Conservation (phyloP, 2,797 vertebrate species). For the Catamblyrhynchus diadema region DNA sequence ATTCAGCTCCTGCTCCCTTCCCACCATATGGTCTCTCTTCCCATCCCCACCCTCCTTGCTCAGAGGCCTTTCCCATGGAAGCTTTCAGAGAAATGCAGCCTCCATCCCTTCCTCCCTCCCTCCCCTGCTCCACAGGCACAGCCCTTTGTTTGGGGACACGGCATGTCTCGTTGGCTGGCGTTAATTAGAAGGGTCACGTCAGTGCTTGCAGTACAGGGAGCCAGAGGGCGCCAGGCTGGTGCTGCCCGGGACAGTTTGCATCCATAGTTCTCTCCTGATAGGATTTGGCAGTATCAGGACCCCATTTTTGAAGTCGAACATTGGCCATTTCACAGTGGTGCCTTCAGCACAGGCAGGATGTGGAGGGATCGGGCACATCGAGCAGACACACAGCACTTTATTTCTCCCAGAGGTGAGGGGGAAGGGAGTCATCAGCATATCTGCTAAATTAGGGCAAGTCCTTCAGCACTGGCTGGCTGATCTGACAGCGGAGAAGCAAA, state of each 20-base stretch:
- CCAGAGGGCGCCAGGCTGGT: background rate
- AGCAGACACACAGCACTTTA: fast-evolving
- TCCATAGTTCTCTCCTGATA: background rate
- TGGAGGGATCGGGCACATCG: background rate
- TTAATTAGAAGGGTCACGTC: background rate
- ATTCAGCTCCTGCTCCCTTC: background rate
- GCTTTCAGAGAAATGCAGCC: background rate
- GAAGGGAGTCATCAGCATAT: background rate
- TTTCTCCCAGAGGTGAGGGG: background rate
- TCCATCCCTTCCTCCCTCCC: background rate
- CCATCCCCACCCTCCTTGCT: background rate
- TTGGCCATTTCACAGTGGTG: background rate
- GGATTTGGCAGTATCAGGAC: background rate
- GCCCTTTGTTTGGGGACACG: background rate
- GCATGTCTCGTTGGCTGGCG: background rate
- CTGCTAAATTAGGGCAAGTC: constrained; percentile 24
- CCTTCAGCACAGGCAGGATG: background rate
- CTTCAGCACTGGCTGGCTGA: background rate
- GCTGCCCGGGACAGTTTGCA: background rate
- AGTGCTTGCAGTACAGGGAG: background rate
- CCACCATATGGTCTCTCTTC: background rate
- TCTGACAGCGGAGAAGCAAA: background rate
- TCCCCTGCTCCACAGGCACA: background rate
- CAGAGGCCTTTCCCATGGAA: background rate
- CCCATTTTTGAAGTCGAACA: background rate